phyloP scores from a whole-genome alignment of 2,113 vertebrate genomes.

The Turnix velox region DNA sequence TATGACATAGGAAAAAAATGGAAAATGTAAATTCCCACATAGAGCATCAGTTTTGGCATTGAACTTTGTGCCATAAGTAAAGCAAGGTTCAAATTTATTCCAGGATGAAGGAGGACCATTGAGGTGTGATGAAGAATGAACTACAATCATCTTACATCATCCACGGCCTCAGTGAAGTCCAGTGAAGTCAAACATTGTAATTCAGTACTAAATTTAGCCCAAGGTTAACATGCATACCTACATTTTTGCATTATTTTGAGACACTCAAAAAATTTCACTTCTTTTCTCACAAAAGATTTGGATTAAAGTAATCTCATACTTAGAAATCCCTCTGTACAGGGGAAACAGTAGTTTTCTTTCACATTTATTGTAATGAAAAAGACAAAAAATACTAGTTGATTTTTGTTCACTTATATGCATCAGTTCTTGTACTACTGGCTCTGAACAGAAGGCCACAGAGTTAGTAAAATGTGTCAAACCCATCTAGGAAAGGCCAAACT shows the following conservation, averaged over 20 bases:
- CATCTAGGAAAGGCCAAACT: neutral
- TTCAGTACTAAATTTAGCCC: neutral
- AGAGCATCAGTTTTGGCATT: neutral
- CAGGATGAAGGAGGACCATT: neutral
- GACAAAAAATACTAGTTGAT: neutral
- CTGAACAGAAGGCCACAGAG: neutral
- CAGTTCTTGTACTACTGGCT: neutral
- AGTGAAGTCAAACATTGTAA: neutral
- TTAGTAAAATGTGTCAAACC: neutral
- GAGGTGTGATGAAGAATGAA: neutral
- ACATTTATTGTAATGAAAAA: neutral
- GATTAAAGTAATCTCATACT: neutral
- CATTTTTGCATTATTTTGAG: neutral
- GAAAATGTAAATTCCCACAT: accelerated
- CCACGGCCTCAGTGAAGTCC: neutral
- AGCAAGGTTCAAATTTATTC: neutral
- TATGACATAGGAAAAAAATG: accelerated
- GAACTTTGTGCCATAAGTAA: neutral
- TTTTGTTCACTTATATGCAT: neutral
- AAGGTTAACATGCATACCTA: accelerated
- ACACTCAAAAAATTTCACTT: neutral
- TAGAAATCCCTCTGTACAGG: neutral
- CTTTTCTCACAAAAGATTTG: neutral
- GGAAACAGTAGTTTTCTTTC: neutral
- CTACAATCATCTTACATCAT: neutral